Evolutionary conservation across 2,888 invertebrate species (phyloP), one percentile per base, ranked within the genome.

Genomic region (Euclidia mi): DNA sequence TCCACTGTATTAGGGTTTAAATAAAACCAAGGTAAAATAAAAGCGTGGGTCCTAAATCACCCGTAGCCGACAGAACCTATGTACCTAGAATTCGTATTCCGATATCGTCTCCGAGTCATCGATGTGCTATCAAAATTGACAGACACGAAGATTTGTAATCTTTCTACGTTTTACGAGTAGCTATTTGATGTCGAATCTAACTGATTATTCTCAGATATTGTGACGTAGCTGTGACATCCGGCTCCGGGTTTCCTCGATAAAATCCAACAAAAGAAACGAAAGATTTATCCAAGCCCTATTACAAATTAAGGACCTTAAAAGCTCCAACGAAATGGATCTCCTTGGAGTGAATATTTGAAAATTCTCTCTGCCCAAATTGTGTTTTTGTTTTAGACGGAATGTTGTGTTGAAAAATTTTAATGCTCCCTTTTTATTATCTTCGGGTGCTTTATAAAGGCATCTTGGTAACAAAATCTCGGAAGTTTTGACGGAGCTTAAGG

Each of bases 111-210:
- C 17, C 53, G 71, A 71, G 67, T 71, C 69, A 71, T 71, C 71
- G 68, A 70, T 68, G 71, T 25, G 11, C 68, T 65, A 73, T 72
- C 74, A 72, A 70, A 73, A 68, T 56, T 74, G 74, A 66, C 74
- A 71, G 74, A 65, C 74, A 62, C 17, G 47, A 57, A 69, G 58
- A 74, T 74, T 74, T 69, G 74, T 73, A 73, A 71, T 74, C 73
- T 68, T 65, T 63, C 61, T 64, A 52, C 74, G 71, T 71, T 74
- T 69, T 69, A 74, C 63, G 75, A 66, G 68, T 56, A 55, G 59
- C 74, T 67, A 73, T 73, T 73, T 71, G 71, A 71, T 56, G 68
- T 65, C 15, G 58, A 48, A 71, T 71, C 38, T 68, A 37, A 67
- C 65, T 71, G 74, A 74, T 71, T 74, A 74, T 71, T 64, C 66